Percentiles rank a stretch among this genome's conserved stretches.
phyloP scores from a whole-genome alignment of 2,113 vertebrate species.

The Setophaga kirtlandii region DNA sequence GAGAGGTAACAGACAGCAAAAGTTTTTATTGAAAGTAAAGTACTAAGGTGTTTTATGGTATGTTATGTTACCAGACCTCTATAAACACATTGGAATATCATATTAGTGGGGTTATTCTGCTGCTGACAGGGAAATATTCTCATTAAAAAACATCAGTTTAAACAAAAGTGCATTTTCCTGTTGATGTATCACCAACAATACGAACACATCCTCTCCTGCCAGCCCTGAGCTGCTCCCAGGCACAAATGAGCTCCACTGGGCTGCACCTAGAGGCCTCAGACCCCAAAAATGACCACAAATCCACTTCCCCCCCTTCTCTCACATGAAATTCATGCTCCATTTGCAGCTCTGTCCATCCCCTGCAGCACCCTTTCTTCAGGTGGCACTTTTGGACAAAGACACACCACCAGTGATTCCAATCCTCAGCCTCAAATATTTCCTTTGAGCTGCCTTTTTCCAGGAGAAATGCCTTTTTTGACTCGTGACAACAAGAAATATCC shows the following conservation, averaged over 20 bases:
- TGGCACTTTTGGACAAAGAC: neutral
- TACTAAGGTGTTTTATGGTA: neutral
- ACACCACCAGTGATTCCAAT: rapidly evolving
- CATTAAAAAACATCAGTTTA: rapidly evolving
- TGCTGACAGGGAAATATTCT: neutral
- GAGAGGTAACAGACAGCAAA: neutral
- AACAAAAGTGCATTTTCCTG: neutral
- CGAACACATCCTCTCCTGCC: rapidly evolving
- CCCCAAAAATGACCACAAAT: neutral
- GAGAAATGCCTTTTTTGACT: neutral
- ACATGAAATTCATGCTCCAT: rapidly evolving
- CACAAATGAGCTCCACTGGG: rapidly evolving
- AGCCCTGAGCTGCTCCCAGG: neutral
- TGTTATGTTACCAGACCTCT: neutral
- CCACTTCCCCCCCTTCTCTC: neutral
- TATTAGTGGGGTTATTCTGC: neutral
- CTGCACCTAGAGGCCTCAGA: neutral
- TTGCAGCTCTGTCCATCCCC: neutral
- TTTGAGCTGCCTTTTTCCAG: no score
- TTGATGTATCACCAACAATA: rapidly evolving
- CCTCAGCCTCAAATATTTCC: neutral
- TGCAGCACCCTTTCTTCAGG: neutral
- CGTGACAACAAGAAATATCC: neutral
- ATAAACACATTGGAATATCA: rapidly evolving
- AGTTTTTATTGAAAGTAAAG: neutral